These are phyloP conservation scores for Enteromius anoplus DNA, from an alignment of 2,797 vertebrate genomes.

Conservation along the genomic window DNA sequence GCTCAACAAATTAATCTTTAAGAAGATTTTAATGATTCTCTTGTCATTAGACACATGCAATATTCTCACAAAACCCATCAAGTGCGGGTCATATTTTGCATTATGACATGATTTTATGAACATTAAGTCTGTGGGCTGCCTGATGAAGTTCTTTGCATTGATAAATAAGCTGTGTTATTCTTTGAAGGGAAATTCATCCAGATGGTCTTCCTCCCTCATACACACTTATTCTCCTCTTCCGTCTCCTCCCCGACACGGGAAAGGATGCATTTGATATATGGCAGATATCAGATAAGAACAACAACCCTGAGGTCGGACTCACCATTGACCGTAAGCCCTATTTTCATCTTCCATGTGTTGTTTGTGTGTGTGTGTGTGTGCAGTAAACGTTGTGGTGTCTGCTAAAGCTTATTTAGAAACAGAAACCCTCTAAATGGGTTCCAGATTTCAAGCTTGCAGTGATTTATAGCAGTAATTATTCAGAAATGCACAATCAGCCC, in stretches of 20 bases:
- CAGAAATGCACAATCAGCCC: constrained; percentile 13
- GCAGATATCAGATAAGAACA: constrained; percentile 94
- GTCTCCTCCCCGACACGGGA: constrained; percentile 88
- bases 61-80: neutral
- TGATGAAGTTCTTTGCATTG: neutral
- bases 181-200: constrained; percentile 91
- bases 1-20: constrained; percentile 3
- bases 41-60: constrained; percentile 6
- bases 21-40: neutral
- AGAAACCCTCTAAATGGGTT: constrained; percentile 43
- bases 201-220: constrained; percentile 92
- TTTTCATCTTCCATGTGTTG: constrained; percentile 26
- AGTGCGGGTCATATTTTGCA: neutral
- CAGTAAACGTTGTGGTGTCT: constrained; percentile 10
- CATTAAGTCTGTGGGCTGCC: neutral
- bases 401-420: constrained; percentile 40
- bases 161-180: constrained; percentile 34
- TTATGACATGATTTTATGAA: neutral
- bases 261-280: constrained; percentile 94
- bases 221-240: constrained; percentile 93
- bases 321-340: constrained; percentile 91
- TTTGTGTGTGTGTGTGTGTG: constrained; percentile 31
- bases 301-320: constrained; percentile 94
- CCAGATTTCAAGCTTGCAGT: constrained; percentile 40
- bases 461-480: constrained; percentile 49